A percentile compares a stretch with the other conserved stretches of the same genome.
phyloP scores from a whole-genome alignment of 2,888 invertebrate genomes.

The Horisme vitalbata region DNA sequence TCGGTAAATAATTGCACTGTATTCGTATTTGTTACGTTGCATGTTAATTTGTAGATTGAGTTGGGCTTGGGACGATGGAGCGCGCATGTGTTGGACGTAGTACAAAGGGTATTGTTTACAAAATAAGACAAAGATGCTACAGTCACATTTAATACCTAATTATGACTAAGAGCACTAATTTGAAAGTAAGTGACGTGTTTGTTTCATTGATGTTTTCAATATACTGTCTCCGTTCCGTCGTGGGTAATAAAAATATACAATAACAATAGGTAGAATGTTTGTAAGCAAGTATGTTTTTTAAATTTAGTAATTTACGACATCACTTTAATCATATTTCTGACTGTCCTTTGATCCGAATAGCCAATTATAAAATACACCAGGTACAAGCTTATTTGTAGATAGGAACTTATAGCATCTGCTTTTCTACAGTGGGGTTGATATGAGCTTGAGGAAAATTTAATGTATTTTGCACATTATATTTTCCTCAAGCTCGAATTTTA shows the following conservation, averaged over 20 bases:
- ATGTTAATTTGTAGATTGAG: conserved; percentile 52
- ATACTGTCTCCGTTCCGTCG: not conserved
- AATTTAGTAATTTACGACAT: too few relatives aligned
- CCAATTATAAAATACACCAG: too few relatives aligned
- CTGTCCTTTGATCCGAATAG: too few relatives aligned
- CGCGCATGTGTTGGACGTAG: conserved; percentile 31
- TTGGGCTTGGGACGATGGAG: conserved; percentile 40
- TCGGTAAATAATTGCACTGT: conserved; percentile 51
- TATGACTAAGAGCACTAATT: conserved; percentile 8
- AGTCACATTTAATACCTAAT: conserved; percentile 5
- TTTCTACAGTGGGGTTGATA: too few relatives aligned
- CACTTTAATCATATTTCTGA: too few relatives aligned
- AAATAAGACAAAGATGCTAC: conserved; percentile 20
- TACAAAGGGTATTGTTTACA: conserved; percentile 33
- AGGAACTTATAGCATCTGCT: too few relatives aligned
- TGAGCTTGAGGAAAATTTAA: too few relatives aligned
- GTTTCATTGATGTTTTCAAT: not conserved
- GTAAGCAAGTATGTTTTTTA: too few relatives aligned
- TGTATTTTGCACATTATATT: too few relatives aligned
- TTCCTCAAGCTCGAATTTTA: too few relatives aligned
- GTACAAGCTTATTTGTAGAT: too few relatives aligned
- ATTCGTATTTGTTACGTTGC: conserved; percentile 46
- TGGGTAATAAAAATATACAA: not conserved
- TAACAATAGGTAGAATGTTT: not conserved
- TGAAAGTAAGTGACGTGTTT: not conserved